Conservation (phyloP, 2,888 invertebrate genomes). For the Ashinkailepas kermadecensis region DNA sequence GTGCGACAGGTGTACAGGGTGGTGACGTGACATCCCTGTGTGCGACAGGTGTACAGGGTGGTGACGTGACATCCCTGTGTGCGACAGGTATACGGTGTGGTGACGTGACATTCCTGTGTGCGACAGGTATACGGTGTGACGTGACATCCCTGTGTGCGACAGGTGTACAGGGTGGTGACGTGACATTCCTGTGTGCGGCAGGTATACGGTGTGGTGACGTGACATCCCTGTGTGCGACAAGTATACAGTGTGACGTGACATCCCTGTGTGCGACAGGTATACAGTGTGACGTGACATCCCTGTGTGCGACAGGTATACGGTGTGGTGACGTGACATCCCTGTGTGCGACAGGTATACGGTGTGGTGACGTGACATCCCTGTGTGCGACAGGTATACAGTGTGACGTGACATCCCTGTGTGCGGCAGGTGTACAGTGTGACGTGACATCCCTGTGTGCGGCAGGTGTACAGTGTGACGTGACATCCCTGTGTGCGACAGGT, state of each 20-base stretch:
- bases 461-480: constrained; percentile 69
- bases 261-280: constrained; percentile 40
- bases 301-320: constrained; percentile 49
- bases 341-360: constrained; percentile 51
- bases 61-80: too few species aligned
- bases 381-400: constrained; percentile 51
- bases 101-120: too few species aligned
- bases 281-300: constrained; percentile 64
- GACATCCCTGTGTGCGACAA: background rate
- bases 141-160: background rate
- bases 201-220: constrained; percentile 72
- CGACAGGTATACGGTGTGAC: constrained; percentile 61
- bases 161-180: constrained; percentile 69
- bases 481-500: background rate
- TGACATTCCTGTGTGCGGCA: background rate
- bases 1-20: constrained; percentile 55
- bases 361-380: constrained; percentile 53
- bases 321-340: constrained; percentile 57
- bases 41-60: constrained; percentile 59
- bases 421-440: constrained; percentile 61
- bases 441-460: background rate
- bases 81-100: constrained; percentile 60
- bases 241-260: constrained; percentile 72
- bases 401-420: constrained; percentile 50
- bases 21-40: constrained; percentile 45